Percentiles rank a stretch among this genome's conserved stretches.
phyloP scores from a whole-genome alignment of 2,888 invertebrate genomes.

The Erebia epiphron region DNA sequence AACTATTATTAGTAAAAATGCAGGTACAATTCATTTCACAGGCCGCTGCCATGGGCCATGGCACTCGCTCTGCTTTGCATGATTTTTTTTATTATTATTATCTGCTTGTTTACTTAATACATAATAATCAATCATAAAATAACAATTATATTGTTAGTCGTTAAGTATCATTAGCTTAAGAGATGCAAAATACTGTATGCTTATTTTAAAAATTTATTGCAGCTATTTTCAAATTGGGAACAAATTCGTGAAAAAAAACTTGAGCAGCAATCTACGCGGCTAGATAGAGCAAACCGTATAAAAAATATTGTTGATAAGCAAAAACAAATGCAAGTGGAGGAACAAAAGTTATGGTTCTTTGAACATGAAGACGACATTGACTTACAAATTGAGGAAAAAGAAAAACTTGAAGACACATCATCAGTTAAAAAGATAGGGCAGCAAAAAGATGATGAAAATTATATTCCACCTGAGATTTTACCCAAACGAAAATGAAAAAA shows the following conservation, averaged over 20 bases:
- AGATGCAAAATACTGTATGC: background rate
- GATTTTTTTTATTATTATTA: too few species aligned
- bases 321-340: slow-evolving; percentile 76
- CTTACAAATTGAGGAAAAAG: slow-evolving; percentile 85
- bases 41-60: too few species aligned
- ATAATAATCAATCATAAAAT: too few species aligned
- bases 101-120: too few species aligned
- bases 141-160: too few species aligned
- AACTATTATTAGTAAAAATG: too few species aligned
- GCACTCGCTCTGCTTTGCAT: too few species aligned
- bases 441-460: slow-evolving; percentile 82
- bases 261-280: slow-evolving; percentile 81
- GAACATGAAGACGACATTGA: slow-evolving; percentile 90
- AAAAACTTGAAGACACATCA: slow-evolving; percentile 57
- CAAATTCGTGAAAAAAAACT: slow-evolving; percentile 81
- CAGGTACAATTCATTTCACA: too few species aligned
- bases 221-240: slow-evolving; percentile 84
- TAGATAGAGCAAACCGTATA: slow-evolving; percentile 81
- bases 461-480: slow-evolving; percentile 88
- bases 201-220: slow-evolving; percentile 44
- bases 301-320: slow-evolving; percentile 77
- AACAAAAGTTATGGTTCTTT: slow-evolving; percentile 91
- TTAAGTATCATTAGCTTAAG: too few species aligned
- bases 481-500: slow-evolving; percentile 61
- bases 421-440: slow-evolving; percentile 73